Evolutionary conservation across 2,888 invertebrate species (phyloP), one percentile per base, ranked within the genome.

Genomic region (Sipha maydis): DNA sequence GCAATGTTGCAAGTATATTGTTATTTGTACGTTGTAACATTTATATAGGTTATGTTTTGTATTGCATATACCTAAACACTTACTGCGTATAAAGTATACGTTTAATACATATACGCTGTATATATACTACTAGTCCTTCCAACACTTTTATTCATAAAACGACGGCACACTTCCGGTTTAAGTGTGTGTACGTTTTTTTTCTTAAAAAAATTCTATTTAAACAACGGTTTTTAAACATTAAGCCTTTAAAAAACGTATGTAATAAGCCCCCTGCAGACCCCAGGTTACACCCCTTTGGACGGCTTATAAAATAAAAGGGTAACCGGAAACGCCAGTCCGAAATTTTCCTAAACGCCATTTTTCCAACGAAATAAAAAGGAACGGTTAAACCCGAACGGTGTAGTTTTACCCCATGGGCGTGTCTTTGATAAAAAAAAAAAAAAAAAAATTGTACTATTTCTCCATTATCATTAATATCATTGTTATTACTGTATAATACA

Each of bases 311-410:
- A 88, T 75, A 88, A 88, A 88, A 80, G 86, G 86, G 86, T 88
- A 88, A 88, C 86, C 86, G 86, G 86, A 88, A 88, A 88, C 86
- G 86, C 86, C 86, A 88, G 86, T 88, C 86, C 86, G 80, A 88
- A 88, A 67, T 88, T 86, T 88, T 88, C 86, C 86, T 88, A 75
- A 88, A 88, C 80, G 86, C 86, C 86, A 88, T 88, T 88, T 88
- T 88, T 80, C 80, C 80, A 41, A 80, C 80, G 61, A 73, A 54
- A 71, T 69, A 85, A 48, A 69, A 80, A 88, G 86, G 80, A 88
- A 80, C 80, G 86, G 80, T 88, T 80, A 56, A 79, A 71, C 71
- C 71, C 79, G 61, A 80, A 82, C 86, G 80, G 86, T 82, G 86
- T 88, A 88, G 86, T 88, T 88, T 88, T 82, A 88, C 86, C 80